Evolutionary conservation across 2,888 invertebrate species (phyloP).

Genomic region (Oasisia sp.): DNA sequence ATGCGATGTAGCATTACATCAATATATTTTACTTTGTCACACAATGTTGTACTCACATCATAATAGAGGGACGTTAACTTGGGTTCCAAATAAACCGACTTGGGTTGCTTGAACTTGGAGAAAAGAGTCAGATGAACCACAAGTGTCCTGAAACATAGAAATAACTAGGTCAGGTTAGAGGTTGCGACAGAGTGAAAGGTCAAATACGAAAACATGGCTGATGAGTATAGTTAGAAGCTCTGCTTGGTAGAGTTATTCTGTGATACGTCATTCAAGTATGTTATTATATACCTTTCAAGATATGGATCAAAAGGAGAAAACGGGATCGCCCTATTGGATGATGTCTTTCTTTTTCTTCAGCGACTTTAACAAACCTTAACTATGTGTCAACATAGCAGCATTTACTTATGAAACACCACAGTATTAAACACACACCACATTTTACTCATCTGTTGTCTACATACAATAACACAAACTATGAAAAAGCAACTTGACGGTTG

Average conservation of each 20-base stretch:
- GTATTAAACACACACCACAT: no score
- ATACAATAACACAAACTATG: no score
- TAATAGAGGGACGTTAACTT: slow-evolving; percentile 73
- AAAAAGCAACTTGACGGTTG: no score
- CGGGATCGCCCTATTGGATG: no score
- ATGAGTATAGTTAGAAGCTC: not conserved
- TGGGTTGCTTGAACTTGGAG: slow-evolving; percentile 83
- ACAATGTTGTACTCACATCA: not conserved
- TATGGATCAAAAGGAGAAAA: no score
- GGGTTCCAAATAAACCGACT: slow-evolving; percentile 79
- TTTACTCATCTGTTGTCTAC: no score
- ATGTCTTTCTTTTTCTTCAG: no score
- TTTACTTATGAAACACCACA: no score
- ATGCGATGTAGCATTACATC: not conserved
- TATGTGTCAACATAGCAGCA: no score
- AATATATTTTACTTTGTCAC: not conserved
- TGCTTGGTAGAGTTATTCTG: not conserved
- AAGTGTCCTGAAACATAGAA: slow-evolving; percentile 47
- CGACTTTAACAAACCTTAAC: no score
- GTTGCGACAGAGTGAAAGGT: not conserved
- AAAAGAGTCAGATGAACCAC: slow-evolving; percentile 74
- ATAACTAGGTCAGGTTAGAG: not conserved
- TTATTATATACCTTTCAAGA: no score
- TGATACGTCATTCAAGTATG: no score
- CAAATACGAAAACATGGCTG: not conserved